Conservation (phyloP, 2,888 invertebrate genomes). For the Yponomeuta evonymella region DNA sequence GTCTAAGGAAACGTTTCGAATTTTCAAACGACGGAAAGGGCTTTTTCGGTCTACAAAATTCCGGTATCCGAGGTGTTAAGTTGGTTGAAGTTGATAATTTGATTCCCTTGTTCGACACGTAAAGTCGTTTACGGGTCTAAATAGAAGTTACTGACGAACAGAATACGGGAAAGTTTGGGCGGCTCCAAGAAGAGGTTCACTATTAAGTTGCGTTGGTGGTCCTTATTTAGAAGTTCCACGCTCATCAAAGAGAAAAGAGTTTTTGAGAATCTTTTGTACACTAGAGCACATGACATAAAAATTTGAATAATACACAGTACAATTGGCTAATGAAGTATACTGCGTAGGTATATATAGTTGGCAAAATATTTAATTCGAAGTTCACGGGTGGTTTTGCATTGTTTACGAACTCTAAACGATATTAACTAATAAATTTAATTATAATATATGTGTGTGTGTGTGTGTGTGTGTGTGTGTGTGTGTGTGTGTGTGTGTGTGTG, state of each 20-base stretch:
- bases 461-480: too few relatives aligned
- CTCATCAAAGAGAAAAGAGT: not conserved
- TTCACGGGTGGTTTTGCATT: too few relatives aligned
- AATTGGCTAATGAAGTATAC: not conserved
- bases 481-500: too few relatives aligned
- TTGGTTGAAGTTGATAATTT: constrained; percentile 70
- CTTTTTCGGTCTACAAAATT: constrained; percentile 51
- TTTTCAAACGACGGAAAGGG: constrained; percentile 60
- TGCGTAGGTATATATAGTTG: not conserved
- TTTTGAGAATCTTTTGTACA: not conserved
- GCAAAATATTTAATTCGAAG: too few relatives aligned
- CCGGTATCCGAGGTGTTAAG: constrained; percentile 64
- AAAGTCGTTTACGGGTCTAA: constrained; percentile 69
- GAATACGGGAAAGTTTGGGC: constrained; percentile 53
- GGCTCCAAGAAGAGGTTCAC: constrained; percentile 45
- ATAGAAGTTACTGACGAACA: constrained; percentile 57
- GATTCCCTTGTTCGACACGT: constrained; percentile 72
- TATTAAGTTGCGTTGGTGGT: constrained; percentile 34
- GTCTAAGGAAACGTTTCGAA: constrained; percentile 57
- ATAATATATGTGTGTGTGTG: too few relatives aligned
- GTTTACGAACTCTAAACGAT: too few relatives aligned
- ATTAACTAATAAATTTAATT: too few relatives aligned
- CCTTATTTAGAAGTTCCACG: constrained; percentile 31
- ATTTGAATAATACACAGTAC: too few relatives aligned
- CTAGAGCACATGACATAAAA: too few relatives aligned